Conservation (phyloP, 2,113 vertebrate species). For the Periophthalmus modestus region DNA sequence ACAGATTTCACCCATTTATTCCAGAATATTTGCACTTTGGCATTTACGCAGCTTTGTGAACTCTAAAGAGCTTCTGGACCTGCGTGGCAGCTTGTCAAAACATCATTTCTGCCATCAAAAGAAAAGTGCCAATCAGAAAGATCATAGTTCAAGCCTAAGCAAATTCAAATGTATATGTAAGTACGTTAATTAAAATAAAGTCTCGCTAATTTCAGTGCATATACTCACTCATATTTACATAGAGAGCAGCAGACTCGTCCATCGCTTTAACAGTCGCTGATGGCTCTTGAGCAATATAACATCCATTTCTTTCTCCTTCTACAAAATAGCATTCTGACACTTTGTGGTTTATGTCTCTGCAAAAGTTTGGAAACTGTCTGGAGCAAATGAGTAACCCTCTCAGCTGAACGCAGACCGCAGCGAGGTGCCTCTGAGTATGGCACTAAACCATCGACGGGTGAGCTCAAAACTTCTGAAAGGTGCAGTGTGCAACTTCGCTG, state of each 20-base stretch:
- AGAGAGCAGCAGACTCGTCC: background rate
- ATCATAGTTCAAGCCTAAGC: too few species aligned
- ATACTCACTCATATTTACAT: background rate
- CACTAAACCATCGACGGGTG: slow-evolving; percentile 15
- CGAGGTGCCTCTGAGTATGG: slow-evolving; percentile 26
- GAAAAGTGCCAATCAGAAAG: slow-evolving; percentile 13
- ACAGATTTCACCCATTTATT: background rate
- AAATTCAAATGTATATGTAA: background rate
- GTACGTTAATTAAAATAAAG: background rate
- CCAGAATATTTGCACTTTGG: slow-evolving; percentile 31
- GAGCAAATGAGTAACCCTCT: slow-evolving; percentile 36
- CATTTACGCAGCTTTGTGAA: slow-evolving; percentile 26
- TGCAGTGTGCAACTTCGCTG: background rate
- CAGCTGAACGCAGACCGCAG: slow-evolving; percentile 27
- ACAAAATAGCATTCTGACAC: slow-evolving; percentile 4
- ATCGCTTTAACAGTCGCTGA: background rate
- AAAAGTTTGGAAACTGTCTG: slow-evolving; percentile 35
- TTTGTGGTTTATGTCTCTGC: slow-evolving; percentile 35
- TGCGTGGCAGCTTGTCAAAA: background rate
- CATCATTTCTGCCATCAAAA: slow-evolving; percentile 11
- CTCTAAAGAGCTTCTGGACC: background rate
- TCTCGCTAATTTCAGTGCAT: background rate
- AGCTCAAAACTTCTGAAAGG: slow-evolving; percentile 1
- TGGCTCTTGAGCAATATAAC: slow-evolving; percentile 8
- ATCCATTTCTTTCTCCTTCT: background rate